Evolutionary conservation across 2,113 vertebrate genomes (phyloP), one percentile per base, ranked within the genome.

Genomic region (Cyanoderma ruficeps): DNA sequence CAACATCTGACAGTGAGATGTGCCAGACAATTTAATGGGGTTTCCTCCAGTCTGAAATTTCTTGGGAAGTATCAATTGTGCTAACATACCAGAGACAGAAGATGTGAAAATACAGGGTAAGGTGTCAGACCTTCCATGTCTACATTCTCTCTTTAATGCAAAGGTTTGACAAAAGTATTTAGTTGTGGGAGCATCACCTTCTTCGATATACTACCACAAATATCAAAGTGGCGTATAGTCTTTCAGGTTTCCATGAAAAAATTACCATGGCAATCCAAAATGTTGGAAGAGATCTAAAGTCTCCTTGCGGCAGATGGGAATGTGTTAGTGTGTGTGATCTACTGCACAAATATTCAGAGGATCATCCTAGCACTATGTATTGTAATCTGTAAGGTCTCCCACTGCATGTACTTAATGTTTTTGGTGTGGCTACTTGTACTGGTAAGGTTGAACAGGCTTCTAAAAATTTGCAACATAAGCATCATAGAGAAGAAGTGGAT

Each of bases 161-260:
- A 63, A 88, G 11, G 3, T 75, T 61, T 61, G 53, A 44, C 10
- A 20, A 9, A 85, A 84, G 15, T n/a, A 42, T 60, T 25, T 50
- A 70, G 15, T 16, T 65, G n/a, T 57, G 47, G 42, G 7, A 79
- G 11, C 7, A 79, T 23, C 16, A 71, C n/a, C 13, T 63, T 41
- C 81, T 82, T 65, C 30, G 64, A 4, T 33, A n/a, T 3, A 10
- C 11, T n/a, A 20, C 21, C 9, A 53, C 0, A 0, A 37, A 55
- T 67, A 11, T 44, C n/a, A 47, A 21, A 46, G 46, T 19, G 11
- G 15, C 1, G 0, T 27, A 49, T 10, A 9, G 17, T 70, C 28
- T 57, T 78, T 35, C 19, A 42, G 15, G 23, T 12, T 59, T 37
- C 23, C 57, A 59, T 59, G 57, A 59, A 79, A 75, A 81, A 87